phyloP scores from a whole-genome alignment of 2,113 vertebrate species.

The Paratilapia polleni region DNA sequence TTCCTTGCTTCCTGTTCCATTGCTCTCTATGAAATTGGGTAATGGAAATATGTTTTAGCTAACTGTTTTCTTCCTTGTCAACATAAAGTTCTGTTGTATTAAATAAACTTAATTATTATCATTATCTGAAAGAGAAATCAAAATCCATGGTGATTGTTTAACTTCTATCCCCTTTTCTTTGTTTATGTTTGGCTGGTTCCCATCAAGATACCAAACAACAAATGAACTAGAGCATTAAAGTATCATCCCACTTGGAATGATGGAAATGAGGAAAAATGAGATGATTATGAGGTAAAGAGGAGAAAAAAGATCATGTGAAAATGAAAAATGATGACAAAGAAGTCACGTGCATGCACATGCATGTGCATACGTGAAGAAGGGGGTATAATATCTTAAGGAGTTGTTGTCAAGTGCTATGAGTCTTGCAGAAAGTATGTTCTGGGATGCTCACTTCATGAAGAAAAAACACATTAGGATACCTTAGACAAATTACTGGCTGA shows the following conservation, averaged over 20 bases:
- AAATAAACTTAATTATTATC: slow-evolving; percentile 9
- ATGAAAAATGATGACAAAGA: background rate
- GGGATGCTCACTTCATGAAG: background rate
- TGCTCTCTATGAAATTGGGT: background rate
- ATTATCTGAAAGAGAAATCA: slow-evolving; percentile 6
- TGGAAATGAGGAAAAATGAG: background rate
- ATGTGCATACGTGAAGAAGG: background rate
- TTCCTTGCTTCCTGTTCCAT: background rate
- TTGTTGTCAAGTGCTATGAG: background rate
- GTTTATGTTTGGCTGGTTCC: slow-evolving; percentile 15
- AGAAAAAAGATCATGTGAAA: background rate
- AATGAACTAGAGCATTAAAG: slow-evolving; percentile 6
- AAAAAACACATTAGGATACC: background rate
- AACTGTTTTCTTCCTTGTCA: background rate
- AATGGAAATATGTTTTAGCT: background rate
- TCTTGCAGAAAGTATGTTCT: background rate
- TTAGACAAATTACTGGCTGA: background rate
- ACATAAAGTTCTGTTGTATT: background rate
- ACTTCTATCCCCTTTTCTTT: slow-evolving; percentile 18
- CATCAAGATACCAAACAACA: slow-evolving; percentile 28
- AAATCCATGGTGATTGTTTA: background rate
- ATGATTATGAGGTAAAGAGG: background rate
- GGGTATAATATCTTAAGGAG: background rate
- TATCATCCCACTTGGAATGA: slow-evolving; percentile 32
- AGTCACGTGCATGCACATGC: background rate